Conservation (phyloP, 2,797 vertebrate species). For the Sylvia borin region DNA sequence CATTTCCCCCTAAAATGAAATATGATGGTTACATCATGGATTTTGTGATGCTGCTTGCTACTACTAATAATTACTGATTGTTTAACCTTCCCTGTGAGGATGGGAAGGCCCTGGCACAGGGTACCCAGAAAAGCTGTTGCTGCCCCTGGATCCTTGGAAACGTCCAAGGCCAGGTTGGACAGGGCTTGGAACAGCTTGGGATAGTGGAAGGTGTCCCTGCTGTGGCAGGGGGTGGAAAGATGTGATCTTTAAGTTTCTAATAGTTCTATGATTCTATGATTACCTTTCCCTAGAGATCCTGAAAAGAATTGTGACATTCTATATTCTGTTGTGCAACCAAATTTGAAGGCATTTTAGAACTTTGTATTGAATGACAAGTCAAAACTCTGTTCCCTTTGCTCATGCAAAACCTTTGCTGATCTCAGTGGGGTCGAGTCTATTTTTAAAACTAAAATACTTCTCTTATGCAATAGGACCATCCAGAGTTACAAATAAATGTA, state of each 20-base stretch:
- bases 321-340: not conserved
- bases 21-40: not conserved
- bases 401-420: not conserved
- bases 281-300: not conserved
- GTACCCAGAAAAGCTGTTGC: not conserved
- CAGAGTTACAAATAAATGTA: not conserved
- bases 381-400: not conserved
- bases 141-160: not conserved
- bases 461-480: not conserved
- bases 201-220: not conserved
- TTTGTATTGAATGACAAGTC: not conserved
- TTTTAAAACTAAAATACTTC: constrained; percentile 5
- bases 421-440: not conserved
- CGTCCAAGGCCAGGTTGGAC: not conserved
- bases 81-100: not conserved
- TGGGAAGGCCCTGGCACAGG: not conserved
- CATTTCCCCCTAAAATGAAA: not conserved
- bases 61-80: not conserved
- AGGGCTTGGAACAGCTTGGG: not conserved
- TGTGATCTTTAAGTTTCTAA: not conserved
- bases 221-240: not conserved
- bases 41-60: not conserved
- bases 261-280: not conserved
- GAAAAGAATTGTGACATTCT: not conserved
- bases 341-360: not conserved